A percentile compares a stretch with the other conserved stretches of the same genome.
Evolutionary conservation across 2,797 vertebrate species (phyloP).

Genomic region (Babyrousa celebensis): DNA sequence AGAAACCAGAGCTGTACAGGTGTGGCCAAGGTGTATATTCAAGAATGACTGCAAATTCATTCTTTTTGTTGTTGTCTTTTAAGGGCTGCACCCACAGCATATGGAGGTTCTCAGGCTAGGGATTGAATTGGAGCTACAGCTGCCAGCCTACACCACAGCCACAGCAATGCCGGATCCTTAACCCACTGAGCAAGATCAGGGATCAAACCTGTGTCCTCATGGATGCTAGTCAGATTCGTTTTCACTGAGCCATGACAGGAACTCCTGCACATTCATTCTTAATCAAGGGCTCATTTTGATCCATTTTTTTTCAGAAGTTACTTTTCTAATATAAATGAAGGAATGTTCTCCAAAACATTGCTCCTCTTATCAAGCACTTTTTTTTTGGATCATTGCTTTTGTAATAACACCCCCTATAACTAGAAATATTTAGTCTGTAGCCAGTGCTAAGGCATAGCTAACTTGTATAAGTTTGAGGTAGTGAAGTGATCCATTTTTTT

Average conservation of each 20-base stretch:
- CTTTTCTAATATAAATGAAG: constrained; percentile 41
- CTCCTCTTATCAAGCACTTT: not conserved
- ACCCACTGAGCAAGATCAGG: too few relatives aligned
- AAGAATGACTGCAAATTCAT: not conserved
- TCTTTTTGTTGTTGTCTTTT: not conserved
- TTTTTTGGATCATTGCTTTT: constrained; percentile 29
- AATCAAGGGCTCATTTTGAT: not conserved
- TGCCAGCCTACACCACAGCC: too few relatives aligned
- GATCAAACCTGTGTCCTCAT: too few relatives aligned
- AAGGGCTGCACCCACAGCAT: too few relatives aligned
- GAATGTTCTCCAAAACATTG: not conserved
- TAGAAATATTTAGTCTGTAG: not conserved
- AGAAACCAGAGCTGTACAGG: not conserved
- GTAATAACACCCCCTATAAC: not conserved
- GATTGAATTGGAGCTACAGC: too few relatives aligned
- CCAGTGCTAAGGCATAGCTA: not conserved
- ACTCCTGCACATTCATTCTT: not conserved
- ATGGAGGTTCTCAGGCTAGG: too few relatives aligned
- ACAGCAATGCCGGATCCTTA: too few relatives aligned
- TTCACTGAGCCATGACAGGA: too few relatives aligned
- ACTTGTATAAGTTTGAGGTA: not conserved
- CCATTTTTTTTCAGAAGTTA: constrained; percentile 8
- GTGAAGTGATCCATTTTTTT: not conserved
- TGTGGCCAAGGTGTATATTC: not conserved
- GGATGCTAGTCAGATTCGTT: too few relatives aligned